Evolutionary conservation across 2,888 invertebrate species (phyloP).

Genomic region (Rhorus exstirpatorius): DNA sequence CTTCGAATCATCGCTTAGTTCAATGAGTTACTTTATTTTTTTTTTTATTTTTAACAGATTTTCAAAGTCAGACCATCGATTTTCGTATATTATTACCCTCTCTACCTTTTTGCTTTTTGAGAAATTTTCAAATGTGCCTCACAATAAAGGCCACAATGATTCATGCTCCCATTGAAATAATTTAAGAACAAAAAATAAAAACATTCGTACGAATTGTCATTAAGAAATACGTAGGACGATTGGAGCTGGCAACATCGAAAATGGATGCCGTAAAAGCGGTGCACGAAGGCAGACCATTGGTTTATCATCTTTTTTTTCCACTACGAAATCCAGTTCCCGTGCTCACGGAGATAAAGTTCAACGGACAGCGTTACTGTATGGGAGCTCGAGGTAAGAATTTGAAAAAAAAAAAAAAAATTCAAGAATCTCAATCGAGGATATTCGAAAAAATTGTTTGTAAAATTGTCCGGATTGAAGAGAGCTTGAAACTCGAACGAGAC

Average conservation of each 20-base stretch:
- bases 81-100: no score
- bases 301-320: slow-evolving; percentile 81
- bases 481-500: no score
- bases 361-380: slow-evolving; percentile 76
- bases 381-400: slow-evolving; percentile 76
- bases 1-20: no score
- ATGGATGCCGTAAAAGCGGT: slow-evolving; percentile 77
- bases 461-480: no score
- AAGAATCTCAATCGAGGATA: neutral
- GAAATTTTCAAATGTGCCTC: no score
- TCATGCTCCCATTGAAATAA: no score
- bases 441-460: no score
- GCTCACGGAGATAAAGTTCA: slow-evolving; percentile 79
- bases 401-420: neutral
- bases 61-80: no score
- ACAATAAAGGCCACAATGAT: no score
- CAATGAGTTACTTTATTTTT: no score
- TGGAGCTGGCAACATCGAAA: slow-evolving; percentile 79
- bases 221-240: slow-evolving; percentile 80
- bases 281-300: slow-evolving; percentile 76
- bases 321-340: slow-evolving; percentile 79
- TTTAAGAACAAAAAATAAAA: neutral
- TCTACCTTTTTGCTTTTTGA: no score
- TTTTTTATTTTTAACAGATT: no score
- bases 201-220: slow-evolving; percentile 9